phyloP scores from a whole-genome alignment of 2,888 invertebrate species.

The Ectropis crepuscularia region DNA sequence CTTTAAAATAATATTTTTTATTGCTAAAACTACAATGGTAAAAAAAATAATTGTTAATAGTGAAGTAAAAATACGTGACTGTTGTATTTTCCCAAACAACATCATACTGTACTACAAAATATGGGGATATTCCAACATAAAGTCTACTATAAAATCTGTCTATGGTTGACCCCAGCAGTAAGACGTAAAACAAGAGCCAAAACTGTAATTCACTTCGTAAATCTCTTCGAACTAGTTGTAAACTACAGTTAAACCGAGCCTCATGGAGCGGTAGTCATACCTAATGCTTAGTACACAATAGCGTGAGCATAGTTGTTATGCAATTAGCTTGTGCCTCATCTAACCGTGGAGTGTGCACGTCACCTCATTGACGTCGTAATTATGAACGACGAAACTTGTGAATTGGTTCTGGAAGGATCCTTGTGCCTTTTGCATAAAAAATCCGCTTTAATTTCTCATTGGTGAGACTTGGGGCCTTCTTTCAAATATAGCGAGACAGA shows the following conservation, averaged over 20 bases:
- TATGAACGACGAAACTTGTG: conserved; percentile 27
- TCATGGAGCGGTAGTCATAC: neutral
- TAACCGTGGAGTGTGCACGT: conserved; percentile 32
- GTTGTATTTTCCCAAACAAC: too few species aligned
- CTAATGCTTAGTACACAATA: conserved; percentile 31
- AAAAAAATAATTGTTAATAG: too few species aligned
- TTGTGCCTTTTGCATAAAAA: neutral
- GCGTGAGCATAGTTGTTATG: conserved; percentile 28
- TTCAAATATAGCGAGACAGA: too few species aligned
- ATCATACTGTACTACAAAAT: too few species aligned
- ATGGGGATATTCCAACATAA: too few species aligned
- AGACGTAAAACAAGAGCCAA: neutral
- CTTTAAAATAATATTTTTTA: too few species aligned
- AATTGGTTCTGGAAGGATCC: conserved; percentile 23
- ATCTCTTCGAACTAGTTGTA: conserved; percentile 9
- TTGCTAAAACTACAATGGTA: too few species aligned
- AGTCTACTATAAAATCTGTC: too few species aligned
- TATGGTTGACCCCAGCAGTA: too few species aligned
- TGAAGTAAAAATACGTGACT: too few species aligned
- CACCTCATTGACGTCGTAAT: conserved; percentile 37
- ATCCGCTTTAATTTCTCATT: too few species aligned
- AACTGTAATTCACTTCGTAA: conserved; percentile 8
- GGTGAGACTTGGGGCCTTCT: too few species aligned
- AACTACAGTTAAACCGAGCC: conserved; percentile 9
- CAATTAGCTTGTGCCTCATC: conserved; percentile 36